These are phyloP conservation scores for Python bivittatus DNA, from an alignment of 2,113 vertebrate genomes.

Conservation along the genomic window DNA sequence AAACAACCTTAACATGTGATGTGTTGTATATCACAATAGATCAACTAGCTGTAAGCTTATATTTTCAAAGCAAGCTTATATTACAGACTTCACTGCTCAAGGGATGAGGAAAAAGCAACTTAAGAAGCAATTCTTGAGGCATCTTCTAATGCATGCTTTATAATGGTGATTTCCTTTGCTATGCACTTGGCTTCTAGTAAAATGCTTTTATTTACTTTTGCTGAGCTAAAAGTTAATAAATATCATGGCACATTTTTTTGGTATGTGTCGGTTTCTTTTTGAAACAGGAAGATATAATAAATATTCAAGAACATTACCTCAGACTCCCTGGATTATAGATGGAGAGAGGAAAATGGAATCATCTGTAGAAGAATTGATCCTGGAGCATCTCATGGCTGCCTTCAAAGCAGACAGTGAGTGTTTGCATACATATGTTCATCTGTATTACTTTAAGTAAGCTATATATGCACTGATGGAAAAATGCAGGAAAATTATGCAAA, in stretches of 20 bases:
- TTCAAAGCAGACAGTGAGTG: constrained; percentile 89
- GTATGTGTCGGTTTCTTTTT: neutral
- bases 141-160: neutral
- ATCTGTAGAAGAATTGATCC: constrained; percentile 96
- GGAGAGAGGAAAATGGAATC: constrained; percentile 95
- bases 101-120: neutral
- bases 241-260: neutral
- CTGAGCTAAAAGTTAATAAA: neutral
- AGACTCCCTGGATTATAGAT: constrained; percentile 97
- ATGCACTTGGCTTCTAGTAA: neutral
- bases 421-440: neutral
- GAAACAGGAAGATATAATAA: constrained; percentile 93
- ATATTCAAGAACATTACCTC: constrained; percentile 91
- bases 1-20: neutral
- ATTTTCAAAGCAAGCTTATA: neutral
- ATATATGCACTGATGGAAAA: neutral
- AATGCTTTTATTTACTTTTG: neutral
- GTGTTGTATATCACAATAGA: neutral
- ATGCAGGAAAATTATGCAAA: neutral
- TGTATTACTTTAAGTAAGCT: neutral
- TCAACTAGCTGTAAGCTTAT: neutral
- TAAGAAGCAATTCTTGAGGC: neutral
- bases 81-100: neutral
- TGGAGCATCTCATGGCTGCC: constrained; percentile 79
- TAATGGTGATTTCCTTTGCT: neutral